A percentile compares a stretch with the other conserved stretches of the same genome.
Conservation (phyloP, 2,797 vertebrate genomes). For the Amblyraja radiata region DNA sequence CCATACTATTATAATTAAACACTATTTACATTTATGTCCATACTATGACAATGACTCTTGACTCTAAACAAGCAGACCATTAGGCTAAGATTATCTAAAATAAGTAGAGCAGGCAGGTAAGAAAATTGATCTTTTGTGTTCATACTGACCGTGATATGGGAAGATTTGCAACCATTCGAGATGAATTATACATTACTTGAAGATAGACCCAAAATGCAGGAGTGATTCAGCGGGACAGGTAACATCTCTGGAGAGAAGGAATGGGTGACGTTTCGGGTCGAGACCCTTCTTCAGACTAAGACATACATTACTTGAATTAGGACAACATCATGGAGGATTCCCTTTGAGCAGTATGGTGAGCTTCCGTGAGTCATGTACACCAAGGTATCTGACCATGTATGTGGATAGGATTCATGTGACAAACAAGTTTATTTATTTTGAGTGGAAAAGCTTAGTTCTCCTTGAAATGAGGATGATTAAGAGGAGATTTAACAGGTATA, state of each 20-base stretch:
- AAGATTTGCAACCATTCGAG: not conserved
- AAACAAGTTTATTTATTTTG: no score
- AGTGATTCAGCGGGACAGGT: no score
- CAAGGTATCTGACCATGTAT: not conserved
- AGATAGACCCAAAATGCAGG: no score
- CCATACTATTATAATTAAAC: no score
- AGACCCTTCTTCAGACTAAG: no score
- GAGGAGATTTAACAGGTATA: no score
- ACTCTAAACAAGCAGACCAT: not conserved
- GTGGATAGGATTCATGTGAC: not conserved
- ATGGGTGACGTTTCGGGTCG: no score
- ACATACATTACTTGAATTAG: not conserved
- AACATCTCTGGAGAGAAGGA: no score
- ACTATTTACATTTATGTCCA: no score
- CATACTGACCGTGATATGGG: not conserved
- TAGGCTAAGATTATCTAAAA: not conserved
- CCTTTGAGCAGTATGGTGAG: not conserved
- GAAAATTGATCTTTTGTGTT: not conserved
- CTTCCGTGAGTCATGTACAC: not conserved
- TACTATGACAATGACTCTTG: no score
- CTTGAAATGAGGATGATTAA: no score
- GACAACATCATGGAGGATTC: not conserved
- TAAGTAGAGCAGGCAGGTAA: not conserved
- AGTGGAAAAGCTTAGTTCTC: no score
- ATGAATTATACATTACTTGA: not conserved